Base-by-base conservation (phyloP, 2,797 vertebrate genomes). In the Prunella strophiata region DNA sequence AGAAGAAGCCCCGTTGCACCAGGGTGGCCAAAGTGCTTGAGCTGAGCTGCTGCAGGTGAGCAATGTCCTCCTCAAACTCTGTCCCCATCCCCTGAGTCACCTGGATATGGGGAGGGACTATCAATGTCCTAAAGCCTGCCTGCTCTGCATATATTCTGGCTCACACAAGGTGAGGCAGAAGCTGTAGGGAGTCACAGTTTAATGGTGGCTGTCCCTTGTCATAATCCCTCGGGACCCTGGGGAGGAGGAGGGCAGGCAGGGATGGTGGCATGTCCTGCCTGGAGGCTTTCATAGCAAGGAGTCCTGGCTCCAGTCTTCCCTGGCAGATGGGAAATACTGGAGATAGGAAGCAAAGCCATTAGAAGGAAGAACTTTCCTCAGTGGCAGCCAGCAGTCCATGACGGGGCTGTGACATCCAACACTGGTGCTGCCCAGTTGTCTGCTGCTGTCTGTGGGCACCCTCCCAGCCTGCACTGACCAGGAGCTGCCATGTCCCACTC, bases 91-190 rank as follows among this genome's bases (percentile, higher is more conserved):
- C 9, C 21, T n/a, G 42, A 47, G 23, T 67, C 57, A 73, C 38
- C 15, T 5, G 1, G n/a, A 45, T 52, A 30, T 45, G 54, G 16
- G 38, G 16, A 78, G 29, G 63, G 10, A 52, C 47, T 29, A 12
- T 30, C 34, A 66, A 32, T 40, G 32, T 72, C 47, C 54, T 62
- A 57, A 45, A 2, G 1, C 27, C 34, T 1, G 0, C 14, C 54
- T 75, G 7, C 4, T 88, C 34, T 68, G 7, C 0, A 0, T 47
- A n/a, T n/a, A n/a, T n/a, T n/a, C n/a, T n/a, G n/a, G n/a, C n/a
- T n/a, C 22, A 40, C 3, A 5, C 30, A 13, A 34, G 11, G 43
- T 1, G 0, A n/a, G 22, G 22, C 27, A 74, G 52, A 36, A 89
- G 21, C 27, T 76, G 27, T 40, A 55, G 38, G 19, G 13, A 71